These are phyloP conservation scores for Ganaspis brasiliensis DNA, from an alignment of 2,888 invertebrate species.

Conservation along the genomic window DNA sequence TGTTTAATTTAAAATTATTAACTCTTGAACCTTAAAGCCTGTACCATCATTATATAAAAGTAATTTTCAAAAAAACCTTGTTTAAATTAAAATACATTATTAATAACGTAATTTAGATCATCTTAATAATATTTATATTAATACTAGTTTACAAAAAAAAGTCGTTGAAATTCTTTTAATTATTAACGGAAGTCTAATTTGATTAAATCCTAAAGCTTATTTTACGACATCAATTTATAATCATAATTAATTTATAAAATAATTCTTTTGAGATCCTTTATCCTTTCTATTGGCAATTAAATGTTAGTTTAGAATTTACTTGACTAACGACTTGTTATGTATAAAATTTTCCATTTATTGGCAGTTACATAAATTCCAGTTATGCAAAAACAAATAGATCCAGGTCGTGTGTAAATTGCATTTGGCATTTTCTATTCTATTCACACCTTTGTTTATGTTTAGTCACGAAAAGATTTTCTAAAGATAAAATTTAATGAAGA, in stretches of 20 bases:
- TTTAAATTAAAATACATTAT: too few relatives aligned
- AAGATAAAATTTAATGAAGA: background rate
- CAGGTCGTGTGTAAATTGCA: background rate
- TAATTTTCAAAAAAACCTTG: too few relatives aligned
- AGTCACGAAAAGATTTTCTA: background rate
- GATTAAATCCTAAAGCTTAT: too few relatives aligned
- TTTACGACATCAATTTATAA: background rate
- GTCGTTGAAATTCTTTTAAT: too few relatives aligned
- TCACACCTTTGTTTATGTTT: background rate
- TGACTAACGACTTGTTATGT: conserved; percentile 9
- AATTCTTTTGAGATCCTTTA: background rate
- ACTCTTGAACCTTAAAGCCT: too few relatives aligned
- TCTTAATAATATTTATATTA: too few relatives aligned
- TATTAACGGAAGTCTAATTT: too few relatives aligned
- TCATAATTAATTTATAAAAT: background rate
- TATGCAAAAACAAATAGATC: conserved; percentile 4
- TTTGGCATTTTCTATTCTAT: conserved; percentile 1
- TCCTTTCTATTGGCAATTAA: background rate
- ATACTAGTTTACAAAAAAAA: too few relatives aligned
- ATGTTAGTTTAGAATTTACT: conserved; percentile 6
- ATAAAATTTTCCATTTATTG: background rate
- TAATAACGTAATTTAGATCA: too few relatives aligned
- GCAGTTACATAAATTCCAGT: conserved; percentile 13
- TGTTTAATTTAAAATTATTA: too few relatives aligned
- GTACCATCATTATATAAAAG: too few relatives aligned